Percentiles rank a stretch among this genome's conserved stretches.
Evolutionary conservation across 2,113 vertebrate species (phyloP).

Genomic region (Geococcyx californianus): DNA sequence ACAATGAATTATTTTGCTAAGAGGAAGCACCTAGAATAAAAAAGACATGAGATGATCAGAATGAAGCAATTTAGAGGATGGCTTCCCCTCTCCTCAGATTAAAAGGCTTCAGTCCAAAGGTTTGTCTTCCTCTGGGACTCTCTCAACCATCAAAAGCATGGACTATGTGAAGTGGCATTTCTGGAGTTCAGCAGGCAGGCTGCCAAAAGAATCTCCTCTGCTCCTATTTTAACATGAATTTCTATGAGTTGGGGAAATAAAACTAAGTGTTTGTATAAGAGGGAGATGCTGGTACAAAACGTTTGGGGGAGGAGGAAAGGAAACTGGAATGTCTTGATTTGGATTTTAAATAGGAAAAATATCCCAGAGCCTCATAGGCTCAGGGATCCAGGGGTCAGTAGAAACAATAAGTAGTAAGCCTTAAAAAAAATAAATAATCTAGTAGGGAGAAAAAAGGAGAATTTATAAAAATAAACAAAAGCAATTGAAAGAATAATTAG

Average conservation of each 20-base stretch:
- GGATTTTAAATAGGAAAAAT: slow-evolving; percentile 14
- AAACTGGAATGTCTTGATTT: background rate
- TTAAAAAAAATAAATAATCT: slow-evolving; percentile 18
- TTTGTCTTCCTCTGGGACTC: slow-evolving; percentile 9
- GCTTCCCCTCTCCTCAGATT: background rate
- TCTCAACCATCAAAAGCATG: slow-evolving; percentile 1
- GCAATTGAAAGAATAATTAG: slow-evolving; percentile 44
- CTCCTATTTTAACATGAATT: background rate
- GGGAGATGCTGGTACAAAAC: background rate
- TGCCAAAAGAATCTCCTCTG: slow-evolving; percentile 50
- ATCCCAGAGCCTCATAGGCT: background rate
- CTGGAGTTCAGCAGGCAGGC: slow-evolving; percentile 25
- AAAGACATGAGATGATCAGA: background rate
- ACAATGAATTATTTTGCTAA: background rate
- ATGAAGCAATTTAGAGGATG: background rate
- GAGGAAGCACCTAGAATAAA: background rate
- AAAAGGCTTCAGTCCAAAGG: background rate
- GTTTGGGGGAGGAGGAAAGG: background rate
- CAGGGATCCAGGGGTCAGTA: background rate
- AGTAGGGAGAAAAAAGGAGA: background rate
- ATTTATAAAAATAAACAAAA: slow-evolving; percentile 53
- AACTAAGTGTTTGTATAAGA: background rate
- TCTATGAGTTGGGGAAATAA: background rate
- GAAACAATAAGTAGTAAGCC: slow-evolving; percentile 43
- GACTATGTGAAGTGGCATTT: slow-evolving; percentile 47